Evolutionary conservation across 2,888 invertebrate species (phyloP).

Genomic region (Coremacera marginata): DNA sequence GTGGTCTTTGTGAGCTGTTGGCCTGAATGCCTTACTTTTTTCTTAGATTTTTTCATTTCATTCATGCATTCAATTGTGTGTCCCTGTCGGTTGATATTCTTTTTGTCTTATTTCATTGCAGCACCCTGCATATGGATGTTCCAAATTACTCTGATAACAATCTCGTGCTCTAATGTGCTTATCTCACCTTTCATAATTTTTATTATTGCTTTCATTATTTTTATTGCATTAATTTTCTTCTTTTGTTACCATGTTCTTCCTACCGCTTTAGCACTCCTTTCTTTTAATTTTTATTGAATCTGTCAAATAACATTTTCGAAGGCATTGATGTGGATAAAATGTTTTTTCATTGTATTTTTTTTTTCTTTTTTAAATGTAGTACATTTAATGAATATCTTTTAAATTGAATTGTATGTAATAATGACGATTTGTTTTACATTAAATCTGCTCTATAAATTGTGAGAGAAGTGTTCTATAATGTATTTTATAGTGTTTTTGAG

Average conservation of each 20-base stretch:
- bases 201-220: not conserved
- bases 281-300: not conserved
- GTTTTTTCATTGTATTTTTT: not conserved
- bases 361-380: not conserved
- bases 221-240: not conserved
- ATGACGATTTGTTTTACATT: too few species aligned
- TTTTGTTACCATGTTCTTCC: not conserved
- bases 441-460: too few species aligned
- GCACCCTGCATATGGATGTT: not conserved
- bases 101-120: not conserved
- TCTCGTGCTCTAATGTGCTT: constrained; percentile 9
- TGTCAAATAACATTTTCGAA: not conserved
- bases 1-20: too few species aligned
- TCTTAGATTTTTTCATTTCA: not conserved
- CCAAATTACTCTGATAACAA: not conserved
- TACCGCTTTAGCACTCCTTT: not conserved
- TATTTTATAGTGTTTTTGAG: too few species aligned
- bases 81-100: not conserved
- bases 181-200: constrained; percentile 9
- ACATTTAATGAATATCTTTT: too few species aligned
- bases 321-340: not conserved
- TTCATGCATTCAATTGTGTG: not conserved
- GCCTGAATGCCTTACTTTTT: not conserved
- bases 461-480: too few species aligned
- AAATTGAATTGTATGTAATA: too few species aligned